phyloP scores from a whole-genome alignment of 1,140 invertebrate species.

The Solenopsis fugax region DNA sequence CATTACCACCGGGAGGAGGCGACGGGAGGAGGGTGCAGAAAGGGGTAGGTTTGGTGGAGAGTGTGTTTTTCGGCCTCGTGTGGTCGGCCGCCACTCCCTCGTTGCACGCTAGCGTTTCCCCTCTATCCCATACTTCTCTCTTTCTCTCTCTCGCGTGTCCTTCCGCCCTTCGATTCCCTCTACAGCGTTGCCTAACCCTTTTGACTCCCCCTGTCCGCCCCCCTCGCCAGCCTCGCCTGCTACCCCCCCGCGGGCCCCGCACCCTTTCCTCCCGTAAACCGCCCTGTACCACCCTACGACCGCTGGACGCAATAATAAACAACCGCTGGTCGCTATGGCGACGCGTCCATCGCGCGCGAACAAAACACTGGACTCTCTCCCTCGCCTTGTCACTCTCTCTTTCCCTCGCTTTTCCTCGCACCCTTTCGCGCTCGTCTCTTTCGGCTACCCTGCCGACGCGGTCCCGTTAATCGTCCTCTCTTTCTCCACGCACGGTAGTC shows the following conservation, averaged over 20 bases:
- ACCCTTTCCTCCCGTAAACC: conserved; percentile 70
- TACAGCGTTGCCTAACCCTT: conserved; percentile 68
- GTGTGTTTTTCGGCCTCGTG: conserved; percentile 86
- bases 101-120: conserved; percentile 77
- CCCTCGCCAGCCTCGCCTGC: conserved; percentile 43
- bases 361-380: conserved; percentile 81
- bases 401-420: conserved; percentile 55
- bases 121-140: conserved; percentile 38
- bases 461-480: conserved; percentile 61
- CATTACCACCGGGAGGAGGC: conserved; percentile 82
- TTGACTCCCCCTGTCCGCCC: conserved; percentile 54
- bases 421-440: conserved; percentile 53
- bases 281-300: conserved; percentile 70
- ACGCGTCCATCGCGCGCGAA: conserved; percentile 85
- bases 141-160: conserved; percentile 54
- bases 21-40: conserved; percentile 44
- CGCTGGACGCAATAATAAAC: conserved; percentile 86
- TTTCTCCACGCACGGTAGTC: conserved; percentile 67
- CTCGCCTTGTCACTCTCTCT: conserved; percentile 61
- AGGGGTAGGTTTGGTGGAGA: conserved; percentile 79
- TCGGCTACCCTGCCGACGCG: conserved; percentile 51
- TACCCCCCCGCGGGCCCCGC: conserved; percentile 44
- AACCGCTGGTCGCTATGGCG: conserved; percentile 85
- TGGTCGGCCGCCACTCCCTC: conserved; percentile 84
- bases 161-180: conserved; percentile 60